Conservation (phyloP, 1,140 invertebrate genomes). For the Polypedilum pembai region DNA sequence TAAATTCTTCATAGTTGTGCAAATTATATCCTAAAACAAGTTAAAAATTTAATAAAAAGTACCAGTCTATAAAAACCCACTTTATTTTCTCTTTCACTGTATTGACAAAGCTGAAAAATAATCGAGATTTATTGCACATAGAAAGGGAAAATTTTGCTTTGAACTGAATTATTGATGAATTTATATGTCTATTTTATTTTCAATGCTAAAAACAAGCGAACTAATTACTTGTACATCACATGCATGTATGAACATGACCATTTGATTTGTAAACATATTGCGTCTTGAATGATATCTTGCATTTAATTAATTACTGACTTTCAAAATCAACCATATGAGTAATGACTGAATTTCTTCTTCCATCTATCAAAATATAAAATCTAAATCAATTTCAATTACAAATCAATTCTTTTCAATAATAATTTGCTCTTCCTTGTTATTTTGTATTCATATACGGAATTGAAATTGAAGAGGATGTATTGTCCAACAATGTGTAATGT, state of each 20-base stretch:
- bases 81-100: too few relatives aligned
- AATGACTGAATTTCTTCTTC: background rate
- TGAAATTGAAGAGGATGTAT: too few relatives aligned
- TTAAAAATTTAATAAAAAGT: too few relatives aligned
- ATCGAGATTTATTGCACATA: too few relatives aligned
- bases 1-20: too few relatives aligned
- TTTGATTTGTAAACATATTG: background rate
- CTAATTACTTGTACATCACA: background rate
- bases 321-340: background rate
- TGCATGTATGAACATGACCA: background rate
- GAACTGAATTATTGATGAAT: background rate
- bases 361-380: background rate
- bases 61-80: too few relatives aligned
- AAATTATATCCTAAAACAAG: too few relatives aligned
- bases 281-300: background rate
- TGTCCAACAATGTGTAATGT: too few relatives aligned
- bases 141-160: too few relatives aligned
- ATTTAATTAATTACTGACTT: conserved; percentile 21
- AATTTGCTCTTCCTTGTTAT: background rate
- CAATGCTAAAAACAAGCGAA: background rate
- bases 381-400: conserved; percentile 15
- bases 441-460: background rate
- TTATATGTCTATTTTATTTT: conserved; percentile 1
- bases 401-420: conserved; percentile 22
- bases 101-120: too few relatives aligned